Conservation (phyloP, 53 echinoderm and acorn worm genomes). For the Arbacia lixula region DNA sequence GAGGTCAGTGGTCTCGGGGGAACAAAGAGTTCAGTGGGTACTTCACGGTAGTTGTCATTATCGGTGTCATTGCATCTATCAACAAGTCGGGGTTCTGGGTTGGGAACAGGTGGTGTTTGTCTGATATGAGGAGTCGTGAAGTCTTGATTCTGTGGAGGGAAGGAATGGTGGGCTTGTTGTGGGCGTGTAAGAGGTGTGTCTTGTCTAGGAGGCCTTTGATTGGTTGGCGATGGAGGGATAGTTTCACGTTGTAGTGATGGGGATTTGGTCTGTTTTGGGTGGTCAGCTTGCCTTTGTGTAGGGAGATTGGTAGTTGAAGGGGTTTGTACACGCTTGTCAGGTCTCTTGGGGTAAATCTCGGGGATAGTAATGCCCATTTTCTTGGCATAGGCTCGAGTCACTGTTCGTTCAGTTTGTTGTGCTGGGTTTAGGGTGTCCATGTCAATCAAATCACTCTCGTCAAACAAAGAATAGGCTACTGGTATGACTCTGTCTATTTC, state of each 20-base stretch:
- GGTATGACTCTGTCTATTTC: slow-evolving; percentile 26
- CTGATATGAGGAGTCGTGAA: not conserved
- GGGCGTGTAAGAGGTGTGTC: too few relatives aligned
- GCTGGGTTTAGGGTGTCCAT: not conserved
- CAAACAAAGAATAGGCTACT: not conserved
- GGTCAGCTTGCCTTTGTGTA: too few relatives aligned
- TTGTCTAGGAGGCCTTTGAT: too few relatives aligned
- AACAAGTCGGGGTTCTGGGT: slow-evolving; percentile 39
- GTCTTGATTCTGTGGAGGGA: not conserved
- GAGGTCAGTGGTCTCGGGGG: slow-evolving; percentile 49
- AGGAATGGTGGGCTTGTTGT: not conserved
- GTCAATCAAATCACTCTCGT: not conserved
- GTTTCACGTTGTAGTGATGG: too few relatives aligned
- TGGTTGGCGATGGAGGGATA: too few relatives aligned
- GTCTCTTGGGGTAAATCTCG: slow-evolving; percentile 4
- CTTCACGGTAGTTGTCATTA: slow-evolving; percentile 4
- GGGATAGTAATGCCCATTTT: slow-evolving; percentile 17
- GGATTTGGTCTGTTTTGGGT: too few relatives aligned
- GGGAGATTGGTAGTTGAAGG: too few relatives aligned
- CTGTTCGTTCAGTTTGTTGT: not conserved
- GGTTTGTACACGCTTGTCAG: too few relatives aligned
- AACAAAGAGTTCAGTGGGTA: slow-evolving; percentile 39
- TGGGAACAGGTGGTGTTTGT: not conserved
- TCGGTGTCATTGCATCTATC: slow-evolving; percentile 1
- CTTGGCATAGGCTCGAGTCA: slow-evolving; percentile 18